A percentile compares a stretch with the other conserved stretches of the same genome.
Conservation (phyloP, 2,888 invertebrate species). For the Drosophila glabriapex region DNA sequence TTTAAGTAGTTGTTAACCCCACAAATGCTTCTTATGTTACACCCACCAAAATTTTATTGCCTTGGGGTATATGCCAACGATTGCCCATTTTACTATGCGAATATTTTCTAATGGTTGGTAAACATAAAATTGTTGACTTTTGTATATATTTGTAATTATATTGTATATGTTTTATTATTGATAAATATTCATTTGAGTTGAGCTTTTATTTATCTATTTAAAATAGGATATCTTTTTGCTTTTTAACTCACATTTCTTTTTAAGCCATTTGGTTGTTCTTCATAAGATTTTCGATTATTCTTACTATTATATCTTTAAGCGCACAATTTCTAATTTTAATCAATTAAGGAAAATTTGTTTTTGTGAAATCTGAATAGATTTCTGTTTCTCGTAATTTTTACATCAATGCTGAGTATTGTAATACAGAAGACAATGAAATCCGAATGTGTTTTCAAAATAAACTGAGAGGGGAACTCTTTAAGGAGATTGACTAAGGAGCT, state of each 20-base stretch:
- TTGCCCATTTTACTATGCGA: neutral
- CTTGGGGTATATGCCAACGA: conserved; percentile 15
- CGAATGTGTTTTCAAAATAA: neutral
- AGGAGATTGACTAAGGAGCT: neutral
- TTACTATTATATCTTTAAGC: neutral
- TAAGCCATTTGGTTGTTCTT: neutral
- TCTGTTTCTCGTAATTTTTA: neutral
- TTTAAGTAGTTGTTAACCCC: conserved; percentile 49
- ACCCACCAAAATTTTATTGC: conserved; percentile 32
- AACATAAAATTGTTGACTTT: neutral
- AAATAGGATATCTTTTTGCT: neutral
- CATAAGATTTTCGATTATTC: neutral
- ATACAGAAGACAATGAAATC: neutral
- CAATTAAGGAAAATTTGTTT: neutral
- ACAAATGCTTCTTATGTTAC: conserved; percentile 45
- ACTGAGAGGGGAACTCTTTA: neutral
- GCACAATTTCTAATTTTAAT: no score
- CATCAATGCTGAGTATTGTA: neutral
- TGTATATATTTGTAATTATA: neutral
- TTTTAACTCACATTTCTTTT: neutral
- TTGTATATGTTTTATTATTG: neutral
- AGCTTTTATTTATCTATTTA: neutral
- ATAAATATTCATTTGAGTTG: neutral
- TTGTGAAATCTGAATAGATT: neutral
- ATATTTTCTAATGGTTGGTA: neutral